Evolutionary conservation across 2,113 vertebrate genomes (phyloP).

Genomic region (Phalacrocorax pelagicus): DNA sequence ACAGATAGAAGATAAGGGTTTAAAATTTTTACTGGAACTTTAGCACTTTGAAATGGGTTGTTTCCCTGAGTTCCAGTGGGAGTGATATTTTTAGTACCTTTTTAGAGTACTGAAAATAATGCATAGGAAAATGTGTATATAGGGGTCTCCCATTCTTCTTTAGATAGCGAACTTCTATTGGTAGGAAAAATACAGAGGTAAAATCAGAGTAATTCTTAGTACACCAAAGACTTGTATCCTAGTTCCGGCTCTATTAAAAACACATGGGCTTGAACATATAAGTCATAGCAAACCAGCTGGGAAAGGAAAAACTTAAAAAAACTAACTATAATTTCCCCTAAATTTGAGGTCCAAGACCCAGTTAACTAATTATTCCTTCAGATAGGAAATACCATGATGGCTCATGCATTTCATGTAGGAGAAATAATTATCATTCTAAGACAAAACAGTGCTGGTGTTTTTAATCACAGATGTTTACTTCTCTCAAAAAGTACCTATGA

Average conservation of each 20-base stretch:
- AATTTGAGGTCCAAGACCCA: not conserved
- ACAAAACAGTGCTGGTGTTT: not conserved
- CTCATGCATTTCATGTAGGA: not conserved
- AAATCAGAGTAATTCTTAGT: not conserved
- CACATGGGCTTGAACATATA: not conserved
- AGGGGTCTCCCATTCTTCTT: not conserved
- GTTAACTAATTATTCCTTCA: not conserved
- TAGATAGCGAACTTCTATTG: not conserved
- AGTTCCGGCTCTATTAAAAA: not conserved
- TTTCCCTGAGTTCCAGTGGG: not conserved
- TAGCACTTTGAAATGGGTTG: not conserved
- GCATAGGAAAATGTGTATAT: not conserved
- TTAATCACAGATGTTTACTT: not conserved
- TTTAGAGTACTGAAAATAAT: not conserved
- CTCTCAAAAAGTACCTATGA: not conserved
- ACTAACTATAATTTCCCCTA: not conserved
- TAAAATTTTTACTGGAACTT: not conserved
- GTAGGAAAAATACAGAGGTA: not conserved
- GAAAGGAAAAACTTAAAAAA: not conserved
- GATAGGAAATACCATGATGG: not conserved
- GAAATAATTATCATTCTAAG: not conserved
- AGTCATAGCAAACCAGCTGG: not conserved
- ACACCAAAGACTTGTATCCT: not conserved
- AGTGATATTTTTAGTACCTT: not conserved
- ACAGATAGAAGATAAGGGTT: not conserved